Conservation (phyloP, 1,140 invertebrate species). For the Penaeus japonicus region DNA sequence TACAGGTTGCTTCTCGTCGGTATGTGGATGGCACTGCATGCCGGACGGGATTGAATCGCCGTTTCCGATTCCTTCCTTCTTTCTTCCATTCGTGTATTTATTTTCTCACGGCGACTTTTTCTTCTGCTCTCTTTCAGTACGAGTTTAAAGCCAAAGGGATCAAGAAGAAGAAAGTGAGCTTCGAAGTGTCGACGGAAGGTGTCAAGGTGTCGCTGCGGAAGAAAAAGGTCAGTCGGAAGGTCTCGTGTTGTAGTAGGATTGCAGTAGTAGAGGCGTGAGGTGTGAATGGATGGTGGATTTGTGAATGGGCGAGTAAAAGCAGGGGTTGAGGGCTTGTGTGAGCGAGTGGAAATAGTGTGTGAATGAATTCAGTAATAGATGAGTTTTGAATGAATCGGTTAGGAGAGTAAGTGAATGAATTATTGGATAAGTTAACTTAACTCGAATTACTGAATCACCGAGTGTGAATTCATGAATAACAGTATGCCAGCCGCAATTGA, state of each 20-base stretch:
- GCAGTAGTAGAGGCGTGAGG: constrained; percentile 63
- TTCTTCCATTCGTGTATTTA: neutral
- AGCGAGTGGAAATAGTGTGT: too few relatives aligned
- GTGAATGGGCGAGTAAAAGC: too few relatives aligned
- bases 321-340: too few relatives aligned
- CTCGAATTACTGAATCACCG: too few relatives aligned
- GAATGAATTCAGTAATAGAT: neutral
- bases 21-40: too few relatives aligned
- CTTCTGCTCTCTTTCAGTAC: constrained; percentile 77
- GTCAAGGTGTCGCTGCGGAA: constrained; percentile 86
- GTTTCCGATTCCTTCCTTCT: too few relatives aligned
- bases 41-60: neutral
- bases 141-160: constrained; percentile 97
- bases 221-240: constrained; percentile 70
- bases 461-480: too few relatives aligned
- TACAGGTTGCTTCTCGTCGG: too few relatives aligned
- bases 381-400: too few relatives aligned
- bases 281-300: neutral
- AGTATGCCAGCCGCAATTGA: too few relatives aligned
- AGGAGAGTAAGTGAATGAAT: too few relatives aligned
- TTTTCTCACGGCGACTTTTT: neutral
- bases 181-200: constrained; percentile 94
- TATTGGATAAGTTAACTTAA: too few relatives aligned
- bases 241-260: neutral
- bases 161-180: constrained; percentile 96